Percentiles rank a stretch among this genome's conserved stretches.
Conservation (phyloP, 1,140 invertebrate genomes). For the Carposina sasakii region DNA sequence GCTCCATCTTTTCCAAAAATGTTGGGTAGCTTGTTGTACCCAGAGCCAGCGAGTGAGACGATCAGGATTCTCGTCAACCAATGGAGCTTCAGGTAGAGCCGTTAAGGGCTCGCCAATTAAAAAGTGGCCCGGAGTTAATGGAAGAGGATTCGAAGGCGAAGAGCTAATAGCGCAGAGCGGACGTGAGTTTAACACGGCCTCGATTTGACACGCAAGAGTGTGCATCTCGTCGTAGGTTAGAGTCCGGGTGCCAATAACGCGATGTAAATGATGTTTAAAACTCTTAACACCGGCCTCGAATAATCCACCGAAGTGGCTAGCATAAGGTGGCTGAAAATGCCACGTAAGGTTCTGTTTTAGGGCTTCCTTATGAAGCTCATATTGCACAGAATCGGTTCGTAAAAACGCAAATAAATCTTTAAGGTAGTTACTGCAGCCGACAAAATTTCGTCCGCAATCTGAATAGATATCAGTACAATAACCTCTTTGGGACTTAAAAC, state of each 20-base stretch:
- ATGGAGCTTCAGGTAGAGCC: not conserved
- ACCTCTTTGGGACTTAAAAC: not conserved
- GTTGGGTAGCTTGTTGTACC: not conserved
- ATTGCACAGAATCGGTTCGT: not conserved
- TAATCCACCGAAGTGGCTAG: not conserved
- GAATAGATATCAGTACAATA: not conserved
- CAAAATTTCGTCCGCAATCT: not conserved
- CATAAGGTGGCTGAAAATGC: not conserved
- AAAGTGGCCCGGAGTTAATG: not conserved
- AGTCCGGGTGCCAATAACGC: not conserved
- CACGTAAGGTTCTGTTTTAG: not conserved
- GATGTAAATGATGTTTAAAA: not conserved
- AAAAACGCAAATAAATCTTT: not conserved
- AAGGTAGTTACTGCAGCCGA: not conserved
- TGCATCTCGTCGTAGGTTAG: not conserved
- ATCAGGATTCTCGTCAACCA: not conserved
- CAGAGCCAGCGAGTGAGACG: not conserved
- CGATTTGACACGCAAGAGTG: not conserved
- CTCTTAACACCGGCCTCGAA: not conserved
- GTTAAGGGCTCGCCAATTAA: not conserved
- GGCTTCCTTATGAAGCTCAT: not conserved
- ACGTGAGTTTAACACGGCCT: not conserved
- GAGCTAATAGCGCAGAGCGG: not conserved
- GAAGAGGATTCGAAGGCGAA: not conserved
- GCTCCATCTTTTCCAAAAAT: not conserved